Percentiles rank a stretch among this genome's conserved stretches.
These are phyloP conservation scores for Hydropotes inermis DNA, from an alignment of 2,113 vertebrate genomes.

Conservation along the genomic window DNA sequence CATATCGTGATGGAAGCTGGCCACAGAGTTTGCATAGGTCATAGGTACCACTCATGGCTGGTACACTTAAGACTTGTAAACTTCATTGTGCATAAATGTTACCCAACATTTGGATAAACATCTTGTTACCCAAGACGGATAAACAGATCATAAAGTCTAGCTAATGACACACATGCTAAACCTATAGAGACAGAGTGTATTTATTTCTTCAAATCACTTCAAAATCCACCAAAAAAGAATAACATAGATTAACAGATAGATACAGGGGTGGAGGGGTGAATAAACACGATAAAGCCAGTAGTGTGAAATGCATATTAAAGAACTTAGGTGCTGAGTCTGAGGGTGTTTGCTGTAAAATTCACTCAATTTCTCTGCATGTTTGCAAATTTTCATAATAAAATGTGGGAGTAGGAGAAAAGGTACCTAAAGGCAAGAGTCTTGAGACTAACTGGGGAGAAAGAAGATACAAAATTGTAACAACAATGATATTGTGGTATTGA, in stretches of 20 bases:
- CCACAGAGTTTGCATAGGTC: neutral
- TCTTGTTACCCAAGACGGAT: neutral
- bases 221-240: slow-evolving; percentile 6
- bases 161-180: neutral
- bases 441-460: neutral
- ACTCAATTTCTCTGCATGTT: neutral
- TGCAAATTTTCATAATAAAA: slow-evolving; percentile 36
- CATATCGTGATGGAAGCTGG: neutral
- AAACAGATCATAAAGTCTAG: neutral
- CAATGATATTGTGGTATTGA: neutral
- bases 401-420: neutral
- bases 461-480: neutral
- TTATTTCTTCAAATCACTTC: neutral
- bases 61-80: neutral
- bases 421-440: neutral
- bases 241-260: neutral
- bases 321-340: neutral
- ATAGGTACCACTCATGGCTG: neutral
- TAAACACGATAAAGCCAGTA: neutral
- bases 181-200: neutral
- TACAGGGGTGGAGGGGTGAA: neutral
- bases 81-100: neutral
- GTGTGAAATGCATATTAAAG: neutral
- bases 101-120: neutral
- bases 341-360: neutral